These are phyloP conservation scores for Chaetodon trifascialis DNA, from an alignment of 2,113 vertebrate species.

Conservation along the genomic window DNA sequence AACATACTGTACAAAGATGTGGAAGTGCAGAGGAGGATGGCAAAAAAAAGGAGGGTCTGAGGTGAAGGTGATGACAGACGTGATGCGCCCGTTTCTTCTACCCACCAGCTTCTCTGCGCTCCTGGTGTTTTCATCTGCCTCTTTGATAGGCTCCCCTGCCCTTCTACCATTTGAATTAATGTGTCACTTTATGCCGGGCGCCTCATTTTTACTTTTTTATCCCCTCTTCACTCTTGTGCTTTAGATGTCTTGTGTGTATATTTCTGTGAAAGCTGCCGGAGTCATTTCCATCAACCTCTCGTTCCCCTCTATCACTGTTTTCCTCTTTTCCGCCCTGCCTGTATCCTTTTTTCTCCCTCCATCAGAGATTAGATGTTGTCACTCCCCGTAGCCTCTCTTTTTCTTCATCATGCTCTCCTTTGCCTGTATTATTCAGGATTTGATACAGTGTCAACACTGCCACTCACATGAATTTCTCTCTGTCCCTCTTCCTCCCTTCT, in stretches of 20 bases:
- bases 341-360: constrained; percentile 41
- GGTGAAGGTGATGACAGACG: constrained; percentile 69
- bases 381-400: constrained; percentile 34
- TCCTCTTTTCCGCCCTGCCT: constrained; percentile 35
- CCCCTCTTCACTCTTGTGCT: constrained; percentile 40
- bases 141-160: constrained; percentile 63
- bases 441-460: constrained; percentile 64
- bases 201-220: constrained; percentile 42
- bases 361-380: constrained; percentile 66
- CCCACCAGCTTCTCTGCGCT: constrained; percentile 47
- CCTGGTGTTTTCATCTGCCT: constrained; percentile 65
- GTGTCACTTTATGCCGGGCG: constrained; percentile 56
- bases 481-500: constrained; percentile 24
- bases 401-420: constrained; percentile 46
- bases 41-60: constrained; percentile 32
- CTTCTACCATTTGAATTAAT: constrained; percentile 68
- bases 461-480: constrained; percentile 49
- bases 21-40: constrained; percentile 48
- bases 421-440: constrained; percentile 51
- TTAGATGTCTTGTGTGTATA: constrained; percentile 51
- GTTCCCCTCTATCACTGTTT: constrained; percentile 42
- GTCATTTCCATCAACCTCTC: constrained; percentile 58
- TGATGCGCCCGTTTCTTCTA: constrained; percentile 48
- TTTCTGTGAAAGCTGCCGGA: constrained; percentile 45
- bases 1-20: constrained; percentile 55